Percentiles rank a stretch among this genome's conserved stretches.
Evolutionary conservation across 2,113 vertebrate species (phyloP).

Genomic region (Pygathrix nemaeus): DNA sequence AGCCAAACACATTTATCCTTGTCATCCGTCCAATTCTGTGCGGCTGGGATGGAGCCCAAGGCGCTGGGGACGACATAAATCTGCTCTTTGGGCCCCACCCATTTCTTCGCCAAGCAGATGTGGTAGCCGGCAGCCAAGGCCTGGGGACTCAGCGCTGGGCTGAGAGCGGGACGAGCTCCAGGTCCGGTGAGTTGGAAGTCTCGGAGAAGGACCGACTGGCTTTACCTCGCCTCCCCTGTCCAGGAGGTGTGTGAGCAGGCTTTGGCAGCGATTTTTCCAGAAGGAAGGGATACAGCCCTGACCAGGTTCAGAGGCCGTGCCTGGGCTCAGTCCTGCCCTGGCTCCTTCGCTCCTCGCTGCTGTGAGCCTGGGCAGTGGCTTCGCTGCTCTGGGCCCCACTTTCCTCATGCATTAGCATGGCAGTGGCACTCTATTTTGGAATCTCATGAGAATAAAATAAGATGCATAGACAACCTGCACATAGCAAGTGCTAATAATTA

Average conservation of each 20-base stretch:
- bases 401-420: not conserved
- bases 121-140: slow-evolving; percentile 12
- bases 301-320: not conserved
- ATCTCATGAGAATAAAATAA: not conserved
- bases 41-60: slow-evolving; percentile 46
- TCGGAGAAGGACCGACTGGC: not conserved
- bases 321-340: not conserved
- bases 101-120: slow-evolving; percentile 61
- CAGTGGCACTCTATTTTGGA: not conserved
- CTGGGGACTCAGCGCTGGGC: not conserved
- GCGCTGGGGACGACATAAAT: slow-evolving; percentile 4
- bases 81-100: slow-evolving; percentile 42
- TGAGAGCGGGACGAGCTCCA: not conserved
- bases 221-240: not conserved
- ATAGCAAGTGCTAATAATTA: not conserved
- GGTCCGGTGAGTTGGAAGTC: not conserved
- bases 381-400: not conserved
- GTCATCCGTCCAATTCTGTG: slow-evolving; percentile 22
- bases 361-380: not conserved
- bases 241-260: not conserved
- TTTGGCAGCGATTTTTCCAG: not conserved
- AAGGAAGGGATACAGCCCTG: not conserved
- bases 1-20: slow-evolving; percentile 58
- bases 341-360: not conserved
- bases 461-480: not conserved